Percentiles rank a stretch among this genome's conserved stretches.
These are phyloP conservation scores for Ciconia boyciana DNA, from an alignment of 2,113 vertebrate genomes.

Conservation along the genomic window DNA sequence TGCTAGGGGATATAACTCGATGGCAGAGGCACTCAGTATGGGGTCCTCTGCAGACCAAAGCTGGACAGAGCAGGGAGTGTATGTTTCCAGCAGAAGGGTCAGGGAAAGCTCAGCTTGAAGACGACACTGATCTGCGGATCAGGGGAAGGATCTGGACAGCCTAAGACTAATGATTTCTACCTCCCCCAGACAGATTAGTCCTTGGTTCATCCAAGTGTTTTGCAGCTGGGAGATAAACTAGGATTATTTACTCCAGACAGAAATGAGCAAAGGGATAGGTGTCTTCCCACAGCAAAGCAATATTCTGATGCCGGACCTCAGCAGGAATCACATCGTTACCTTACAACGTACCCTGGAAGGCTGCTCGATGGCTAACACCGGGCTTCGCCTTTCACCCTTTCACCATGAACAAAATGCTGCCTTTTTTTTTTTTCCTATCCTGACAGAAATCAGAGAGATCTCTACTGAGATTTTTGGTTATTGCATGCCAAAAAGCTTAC, in stretches of 20 bases:
- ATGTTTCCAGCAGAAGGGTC: neutral
- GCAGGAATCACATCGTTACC: neutral
- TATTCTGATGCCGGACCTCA: neutral
- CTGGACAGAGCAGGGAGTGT: rapidly evolving
- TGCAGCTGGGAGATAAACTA: neutral
- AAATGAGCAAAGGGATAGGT: neutral
- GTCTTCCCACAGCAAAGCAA: neutral
- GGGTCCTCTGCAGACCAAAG: neutral
- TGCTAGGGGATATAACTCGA: rapidly evolving
- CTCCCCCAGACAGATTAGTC: neutral
- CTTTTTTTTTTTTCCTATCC: neutral
- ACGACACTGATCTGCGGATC: neutral
- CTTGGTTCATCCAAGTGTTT: neutral
- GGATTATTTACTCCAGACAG: neutral
- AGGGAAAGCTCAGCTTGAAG: neutral
- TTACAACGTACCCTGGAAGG: neutral
- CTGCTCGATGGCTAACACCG: neutral
- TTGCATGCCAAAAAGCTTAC: neutral
- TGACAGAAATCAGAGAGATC: neutral
- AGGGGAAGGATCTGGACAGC: neutral
- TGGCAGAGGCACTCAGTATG: neutral
- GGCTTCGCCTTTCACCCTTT: neutral
- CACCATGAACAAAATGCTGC: neutral
- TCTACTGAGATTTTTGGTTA: neutral
- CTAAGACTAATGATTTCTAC: neutral